Evolutionary conservation across 2,113 vertebrate species (phyloP).

Genomic region (Clarias batrachus): DNA sequence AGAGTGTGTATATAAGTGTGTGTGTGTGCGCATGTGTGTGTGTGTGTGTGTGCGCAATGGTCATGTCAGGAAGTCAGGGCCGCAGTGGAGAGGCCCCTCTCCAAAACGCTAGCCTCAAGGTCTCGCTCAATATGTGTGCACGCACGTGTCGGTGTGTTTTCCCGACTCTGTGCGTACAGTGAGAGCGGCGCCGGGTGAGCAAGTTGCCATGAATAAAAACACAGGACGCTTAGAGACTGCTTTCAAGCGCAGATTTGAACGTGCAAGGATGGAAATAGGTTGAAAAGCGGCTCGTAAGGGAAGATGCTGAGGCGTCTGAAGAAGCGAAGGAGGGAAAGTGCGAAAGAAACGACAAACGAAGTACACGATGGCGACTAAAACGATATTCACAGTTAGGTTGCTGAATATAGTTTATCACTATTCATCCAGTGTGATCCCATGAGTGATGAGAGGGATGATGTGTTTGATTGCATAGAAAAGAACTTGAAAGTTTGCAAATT

Average conservation of each 20-base stretch:
- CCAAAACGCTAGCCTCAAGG: constrained; percentile 75
- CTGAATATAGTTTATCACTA: background rate
- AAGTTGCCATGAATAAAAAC: constrained; percentile 29
- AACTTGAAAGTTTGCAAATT: background rate
- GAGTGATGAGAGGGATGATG: background rate
- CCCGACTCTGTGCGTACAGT: constrained; percentile 14
- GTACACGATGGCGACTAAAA: background rate
- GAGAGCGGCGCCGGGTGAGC: constrained; percentile 47
- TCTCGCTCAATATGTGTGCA: constrained; percentile 65
- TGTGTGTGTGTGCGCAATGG: constrained; percentile 43
- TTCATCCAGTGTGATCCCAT: background rate
- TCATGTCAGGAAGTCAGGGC: constrained; percentile 79
- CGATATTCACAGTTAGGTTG: background rate
- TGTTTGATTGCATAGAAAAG: background rate
- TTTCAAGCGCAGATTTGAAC: background rate
- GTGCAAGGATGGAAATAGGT: constrained; percentile 2
- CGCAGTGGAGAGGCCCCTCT: constrained; percentile 72
- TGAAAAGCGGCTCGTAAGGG: background rate
- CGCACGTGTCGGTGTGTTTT: constrained; percentile 45
- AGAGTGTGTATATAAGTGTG: constrained; percentile 4
- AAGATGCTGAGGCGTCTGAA: constrained; percentile 24
- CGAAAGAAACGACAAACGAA: constrained; percentile 2
- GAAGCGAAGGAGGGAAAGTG: constrained; percentile 1
- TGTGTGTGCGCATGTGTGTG: background rate
- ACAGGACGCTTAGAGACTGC: constrained; percentile 27